A percentile compares a stretch with the other conserved stretches of the same genome.
Evolutionary conservation across 2,113 vertebrate species (phyloP).

Genomic region (Galbula dea): DNA sequence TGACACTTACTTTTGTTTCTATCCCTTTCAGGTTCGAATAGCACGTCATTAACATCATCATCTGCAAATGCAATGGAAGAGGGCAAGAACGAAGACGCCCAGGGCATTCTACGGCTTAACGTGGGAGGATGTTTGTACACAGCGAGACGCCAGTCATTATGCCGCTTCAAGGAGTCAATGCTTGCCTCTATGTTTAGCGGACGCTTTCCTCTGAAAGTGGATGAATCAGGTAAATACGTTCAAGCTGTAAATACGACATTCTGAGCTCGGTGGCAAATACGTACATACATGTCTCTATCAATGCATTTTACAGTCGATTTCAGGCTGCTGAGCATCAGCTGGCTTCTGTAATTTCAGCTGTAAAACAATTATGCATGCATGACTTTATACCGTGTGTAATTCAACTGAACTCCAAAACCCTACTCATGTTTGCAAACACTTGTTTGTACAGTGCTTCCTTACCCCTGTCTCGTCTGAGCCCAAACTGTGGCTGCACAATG

Average conservation of each 20-base stretch:
- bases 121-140: conserved; percentile 66
- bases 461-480: background rate
- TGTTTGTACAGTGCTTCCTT: background rate
- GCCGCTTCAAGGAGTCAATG: conserved; percentile 72
- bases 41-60: background rate
- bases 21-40: background rate
- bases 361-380: background rate
- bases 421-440: background rate
- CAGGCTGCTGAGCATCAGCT: background rate
- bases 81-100: background rate
- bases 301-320: background rate
- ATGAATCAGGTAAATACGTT: conserved; percentile 65
- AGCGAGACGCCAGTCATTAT: conserved; percentile 64
- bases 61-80: conserved; percentile 39
- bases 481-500: background rate
- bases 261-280: background rate
- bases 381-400: background rate
- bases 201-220: conserved; percentile 72
- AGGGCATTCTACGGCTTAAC: conserved; percentile 63
- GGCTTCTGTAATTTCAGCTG: background rate
- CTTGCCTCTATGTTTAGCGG: conserved; percentile 76
- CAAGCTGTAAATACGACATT: background rate
- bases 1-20: background rate
- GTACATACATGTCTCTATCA: background rate
- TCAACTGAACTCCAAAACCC: background rate